These are phyloP conservation scores for Cherax destructor DNA, from an alignment of 1,140 invertebrate genomes.

Conservation along the genomic window DNA sequence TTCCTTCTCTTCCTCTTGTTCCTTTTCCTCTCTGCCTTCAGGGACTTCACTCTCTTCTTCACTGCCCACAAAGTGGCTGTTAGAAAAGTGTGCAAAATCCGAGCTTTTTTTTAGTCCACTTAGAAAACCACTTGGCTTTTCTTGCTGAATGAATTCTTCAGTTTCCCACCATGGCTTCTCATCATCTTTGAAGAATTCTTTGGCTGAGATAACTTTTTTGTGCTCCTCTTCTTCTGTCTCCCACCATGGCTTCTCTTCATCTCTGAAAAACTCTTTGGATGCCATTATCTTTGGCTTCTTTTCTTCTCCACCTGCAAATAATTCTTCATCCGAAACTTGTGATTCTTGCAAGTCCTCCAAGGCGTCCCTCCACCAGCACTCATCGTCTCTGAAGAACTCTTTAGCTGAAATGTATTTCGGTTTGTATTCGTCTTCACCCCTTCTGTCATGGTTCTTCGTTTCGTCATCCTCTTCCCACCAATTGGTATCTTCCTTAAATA, in stretches of 20 bases:
- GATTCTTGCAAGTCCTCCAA: conserved; percentile 27
- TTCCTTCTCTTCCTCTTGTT: conserved; percentile 11
- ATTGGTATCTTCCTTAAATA: conserved; percentile 33
- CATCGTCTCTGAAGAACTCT: conserved; percentile 38
- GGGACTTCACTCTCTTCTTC: not conserved
- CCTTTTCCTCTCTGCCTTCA: not conserved
- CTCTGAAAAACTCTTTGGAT: conserved; percentile 39
- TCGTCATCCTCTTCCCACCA: conserved; percentile 34
- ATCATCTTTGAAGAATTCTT: conserved; percentile 45
- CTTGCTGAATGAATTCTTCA: not conserved
- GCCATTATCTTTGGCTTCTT: not conserved
- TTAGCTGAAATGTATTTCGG: not conserved
- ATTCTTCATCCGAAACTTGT: conserved; percentile 35
- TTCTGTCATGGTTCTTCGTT: not conserved
- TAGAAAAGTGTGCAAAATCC: conserved; percentile 17
- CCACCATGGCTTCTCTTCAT: conserved; percentile 37
- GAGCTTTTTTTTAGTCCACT: conserved; percentile 35
- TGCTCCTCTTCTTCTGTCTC: conserved; percentile 17
- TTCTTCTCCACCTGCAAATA: conserved; percentile 19
- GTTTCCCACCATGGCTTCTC: conserved; percentile 38
- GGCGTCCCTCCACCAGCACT: conserved; percentile 54
- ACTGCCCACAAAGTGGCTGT: not conserved
- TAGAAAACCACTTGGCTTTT: not conserved
- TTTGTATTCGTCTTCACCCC: conserved; percentile 7
- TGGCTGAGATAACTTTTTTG: conserved; percentile 19